Percentiles rank a stretch among this genome's conserved stretches.
These are phyloP conservation scores for Circaetus gallicus DNA, from an alignment of 2,113 vertebrate species.

Conservation along the genomic window DNA sequence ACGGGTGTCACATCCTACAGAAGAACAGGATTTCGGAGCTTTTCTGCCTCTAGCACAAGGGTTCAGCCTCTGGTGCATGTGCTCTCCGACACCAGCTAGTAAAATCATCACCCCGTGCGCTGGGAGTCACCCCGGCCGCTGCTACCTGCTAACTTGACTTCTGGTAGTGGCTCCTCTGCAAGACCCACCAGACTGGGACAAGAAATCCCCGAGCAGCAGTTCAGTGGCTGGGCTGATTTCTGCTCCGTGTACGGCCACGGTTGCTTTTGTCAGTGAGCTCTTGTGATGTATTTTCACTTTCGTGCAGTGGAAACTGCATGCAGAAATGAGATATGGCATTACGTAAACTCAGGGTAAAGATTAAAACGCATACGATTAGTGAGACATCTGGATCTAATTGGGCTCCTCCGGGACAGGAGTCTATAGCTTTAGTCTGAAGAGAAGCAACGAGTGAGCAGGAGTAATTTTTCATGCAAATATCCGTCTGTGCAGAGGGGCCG, in stretches of 20 bases:
- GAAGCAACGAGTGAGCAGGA: constrained; percentile 10
- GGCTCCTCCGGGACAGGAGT: neutral
- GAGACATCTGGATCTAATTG: constrained; percentile 53
- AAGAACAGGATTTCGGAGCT: neutral
- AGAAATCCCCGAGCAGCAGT: neutral
- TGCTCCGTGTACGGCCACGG: fast-evolving
- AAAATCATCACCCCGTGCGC: fast-evolving
- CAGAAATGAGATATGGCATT: neutral
- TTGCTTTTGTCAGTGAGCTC: neutral
- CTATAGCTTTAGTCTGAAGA: neutral
- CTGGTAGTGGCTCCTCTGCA: neutral
- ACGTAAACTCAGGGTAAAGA: neutral
- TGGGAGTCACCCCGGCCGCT: neutral
- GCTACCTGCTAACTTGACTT: too few relatives aligned
- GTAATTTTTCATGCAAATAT: neutral
- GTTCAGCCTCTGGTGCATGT: neutral
- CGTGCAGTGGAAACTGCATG: neutral
- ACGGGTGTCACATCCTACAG: neutral
- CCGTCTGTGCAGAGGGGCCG: neutral
- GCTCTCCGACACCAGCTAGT: neutral
- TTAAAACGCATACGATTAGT: neutral
- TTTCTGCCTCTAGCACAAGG: neutral
- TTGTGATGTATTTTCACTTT: neutral
- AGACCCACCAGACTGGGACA: neutral
- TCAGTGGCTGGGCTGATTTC: neutral